These are phyloP conservation scores for Rhinoraja longicauda DNA, from an alignment of 2,797 vertebrate genomes.

Conservation along the genomic window DNA sequence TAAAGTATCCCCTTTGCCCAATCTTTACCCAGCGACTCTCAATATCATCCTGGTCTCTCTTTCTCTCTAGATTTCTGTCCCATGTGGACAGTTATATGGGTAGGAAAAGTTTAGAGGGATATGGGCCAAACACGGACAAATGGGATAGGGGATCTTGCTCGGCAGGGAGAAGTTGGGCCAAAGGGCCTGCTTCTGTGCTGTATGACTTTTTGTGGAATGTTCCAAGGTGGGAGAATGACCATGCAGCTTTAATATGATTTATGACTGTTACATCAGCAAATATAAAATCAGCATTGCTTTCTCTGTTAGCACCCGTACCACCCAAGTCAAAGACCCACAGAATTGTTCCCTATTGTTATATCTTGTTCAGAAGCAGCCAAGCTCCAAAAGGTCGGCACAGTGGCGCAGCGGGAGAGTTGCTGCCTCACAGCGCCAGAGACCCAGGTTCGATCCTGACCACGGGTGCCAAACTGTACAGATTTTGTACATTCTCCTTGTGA, in stretches of 20 bases:
- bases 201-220: not conserved
- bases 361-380: too few species aligned
- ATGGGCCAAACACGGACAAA: too few species aligned
- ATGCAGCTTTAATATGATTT: not conserved
- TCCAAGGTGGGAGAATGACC: not conserved
- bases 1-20: not conserved
- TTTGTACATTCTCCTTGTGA: too few species aligned
- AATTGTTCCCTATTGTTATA: not conserved
- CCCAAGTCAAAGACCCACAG: not conserved
- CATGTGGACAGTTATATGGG: not conserved
- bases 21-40: not conserved
- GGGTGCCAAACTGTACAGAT: too few species aligned
- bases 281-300: not conserved
- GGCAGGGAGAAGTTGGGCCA: too few species aligned
- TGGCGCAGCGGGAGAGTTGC: too few species aligned
- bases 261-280: not conserved
- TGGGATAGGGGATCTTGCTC: too few species aligned
- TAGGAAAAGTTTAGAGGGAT: too few species aligned
- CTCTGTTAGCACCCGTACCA: not conserved
- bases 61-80: not conserved
- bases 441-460: too few species aligned
- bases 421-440: too few species aligned
- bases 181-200: too few species aligned
- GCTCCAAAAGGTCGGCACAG: too few species aligned
- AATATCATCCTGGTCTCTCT: not conserved